A percentile compares a stretch with the other conserved stretches of the same genome.
Evolutionary conservation across 2,888 invertebrate genomes (phyloP).

Genomic region (Watsonalla cultraria): DNA sequence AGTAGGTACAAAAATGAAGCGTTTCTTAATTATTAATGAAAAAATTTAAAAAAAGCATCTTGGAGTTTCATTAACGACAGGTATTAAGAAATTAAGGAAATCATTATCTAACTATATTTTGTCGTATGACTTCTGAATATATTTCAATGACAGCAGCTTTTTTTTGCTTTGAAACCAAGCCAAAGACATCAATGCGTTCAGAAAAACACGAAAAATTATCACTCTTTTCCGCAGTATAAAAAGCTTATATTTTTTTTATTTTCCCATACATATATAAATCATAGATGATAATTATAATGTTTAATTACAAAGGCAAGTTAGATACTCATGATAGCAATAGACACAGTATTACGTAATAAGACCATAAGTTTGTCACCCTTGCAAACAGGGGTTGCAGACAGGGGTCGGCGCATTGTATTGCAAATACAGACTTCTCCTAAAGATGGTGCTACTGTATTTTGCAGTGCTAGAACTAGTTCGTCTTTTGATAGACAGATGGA

Average conservation of each 20-base stretch:
- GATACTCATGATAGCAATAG: conserved; percentile 14
- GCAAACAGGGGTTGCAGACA: conserved; percentile 50
- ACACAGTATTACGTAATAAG: conserved; percentile 32
- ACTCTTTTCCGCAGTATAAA: conserved; percentile 5
- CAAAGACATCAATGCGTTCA: conserved; percentile 5
- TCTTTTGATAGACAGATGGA: conserved; percentile 65
- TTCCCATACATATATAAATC: too few relatives aligned
- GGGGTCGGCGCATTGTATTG: conserved; percentile 59
- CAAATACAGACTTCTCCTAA: conserved; percentile 52
- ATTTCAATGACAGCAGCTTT: conserved; percentile 1
- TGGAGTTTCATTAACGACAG: too few relatives aligned
- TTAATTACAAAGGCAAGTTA: conserved; percentile 1
- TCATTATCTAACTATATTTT: conserved; percentile 7
- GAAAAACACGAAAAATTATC: conserved; percentile 5
- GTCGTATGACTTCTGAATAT: not conserved
- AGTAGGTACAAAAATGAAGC: too few relatives aligned
- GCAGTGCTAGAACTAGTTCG: conserved; percentile 57
- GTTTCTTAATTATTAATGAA: too few relatives aligned
- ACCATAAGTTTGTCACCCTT: conserved; percentile 47
- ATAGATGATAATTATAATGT: not conserved
- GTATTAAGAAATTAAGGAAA: not conserved
- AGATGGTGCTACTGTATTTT: conserved; percentile 74
- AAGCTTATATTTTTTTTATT: not conserved
- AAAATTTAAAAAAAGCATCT: too few relatives aligned
- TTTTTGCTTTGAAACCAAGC: conserved; percentile 4